Evolutionary conservation across 2,797 vertebrate species (phyloP).

Genomic region (Crenuchus spilurus): DNA sequence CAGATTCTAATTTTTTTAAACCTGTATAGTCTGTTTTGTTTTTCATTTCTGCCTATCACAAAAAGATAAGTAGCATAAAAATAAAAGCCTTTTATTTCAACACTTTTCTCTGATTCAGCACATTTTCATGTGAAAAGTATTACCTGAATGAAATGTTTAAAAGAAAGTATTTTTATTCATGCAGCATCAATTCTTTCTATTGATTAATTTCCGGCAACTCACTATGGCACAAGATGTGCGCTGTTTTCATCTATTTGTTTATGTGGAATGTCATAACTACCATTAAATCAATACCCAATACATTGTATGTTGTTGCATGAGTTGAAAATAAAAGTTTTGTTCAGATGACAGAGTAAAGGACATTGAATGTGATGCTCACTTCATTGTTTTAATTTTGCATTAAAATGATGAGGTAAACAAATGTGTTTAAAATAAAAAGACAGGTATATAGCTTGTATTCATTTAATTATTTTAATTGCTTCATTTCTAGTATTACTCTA

Average conservation of each 20-base stretch:
- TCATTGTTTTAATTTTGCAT: background rate
- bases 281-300: conserved; percentile 6
- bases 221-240: background rate
- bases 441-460: background rate
- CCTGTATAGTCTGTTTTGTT: background rate
- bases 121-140: background rate
- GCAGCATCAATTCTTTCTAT: conserved; percentile 4
- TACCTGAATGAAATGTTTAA: background rate
- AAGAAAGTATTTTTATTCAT: background rate
- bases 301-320: conserved; percentile 16
- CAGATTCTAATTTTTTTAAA: too few species aligned
- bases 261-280: background rate
- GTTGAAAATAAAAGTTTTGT: background rate
- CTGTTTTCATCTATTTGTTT: conserved; percentile 18
- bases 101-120: background rate
- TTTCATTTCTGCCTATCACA: background rate
- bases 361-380: too few species aligned
- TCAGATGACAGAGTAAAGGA: background rate
- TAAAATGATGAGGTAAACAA: too few species aligned
- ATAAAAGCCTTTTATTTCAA: background rate
- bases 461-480: conserved; percentile 24
- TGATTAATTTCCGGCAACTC: background rate
- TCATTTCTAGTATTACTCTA: conserved; percentile 11
- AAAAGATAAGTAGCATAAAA: background rate
- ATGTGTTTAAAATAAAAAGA: background rate